A percentile compares a stretch with the other conserved stretches of the same genome.
Conservation (phyloP, 2,113 vertebrate species). For the Campylomormyrus tamandua region DNA sequence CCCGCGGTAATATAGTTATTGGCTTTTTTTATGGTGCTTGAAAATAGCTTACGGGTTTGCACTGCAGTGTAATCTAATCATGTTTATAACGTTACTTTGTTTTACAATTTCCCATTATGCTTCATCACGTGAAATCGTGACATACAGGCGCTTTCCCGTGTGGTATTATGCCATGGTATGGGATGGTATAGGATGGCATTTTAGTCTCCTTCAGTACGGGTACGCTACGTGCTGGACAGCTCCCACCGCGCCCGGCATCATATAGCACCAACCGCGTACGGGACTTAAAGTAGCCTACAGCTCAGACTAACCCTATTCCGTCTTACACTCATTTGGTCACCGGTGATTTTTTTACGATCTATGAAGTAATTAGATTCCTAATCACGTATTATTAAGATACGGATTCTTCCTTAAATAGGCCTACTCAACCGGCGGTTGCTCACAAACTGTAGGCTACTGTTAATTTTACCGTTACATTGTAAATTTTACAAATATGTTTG, state of each 20-base stretch:
- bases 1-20: constrained; percentile 55
- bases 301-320: neutral
- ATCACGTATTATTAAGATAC: neutral
- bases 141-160: constrained; percentile 15
- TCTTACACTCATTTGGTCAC: neutral
- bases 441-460: neutral
- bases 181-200: neutral
- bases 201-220: neutral
- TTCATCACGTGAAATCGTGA: constrained; percentile 40
- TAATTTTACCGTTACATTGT: neutral
- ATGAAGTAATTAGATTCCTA: neutral
- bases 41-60: constrained; percentile 53
- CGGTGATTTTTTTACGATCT: neutral
- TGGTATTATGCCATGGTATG: neutral
- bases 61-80: constrained; percentile 58
- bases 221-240: neutral
- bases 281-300: neutral
- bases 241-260: constrained; percentile 13
- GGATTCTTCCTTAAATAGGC: neutral
- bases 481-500: neutral
- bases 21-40: constrained; percentile 52
- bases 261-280: neutral
- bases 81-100: constrained; percentile 57
- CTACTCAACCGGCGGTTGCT: neutral
- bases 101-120: constrained; percentile 56